Evolutionary conservation across 2,797 vertebrate species (phyloP).

Genomic region (Channallabes apus): DNA sequence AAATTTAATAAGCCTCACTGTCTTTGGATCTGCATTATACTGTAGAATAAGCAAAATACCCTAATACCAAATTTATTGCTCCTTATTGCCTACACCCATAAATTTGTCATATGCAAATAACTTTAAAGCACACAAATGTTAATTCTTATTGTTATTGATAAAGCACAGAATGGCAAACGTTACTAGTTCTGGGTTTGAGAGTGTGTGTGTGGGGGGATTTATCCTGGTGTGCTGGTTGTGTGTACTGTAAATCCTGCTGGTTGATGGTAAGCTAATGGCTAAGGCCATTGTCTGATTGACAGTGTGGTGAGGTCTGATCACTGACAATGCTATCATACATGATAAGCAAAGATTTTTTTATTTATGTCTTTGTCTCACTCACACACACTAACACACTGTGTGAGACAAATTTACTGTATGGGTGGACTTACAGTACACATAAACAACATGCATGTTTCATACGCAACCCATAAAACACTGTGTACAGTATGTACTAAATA

Average conservation of each 20-base stretch:
- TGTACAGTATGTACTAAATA: neutral
- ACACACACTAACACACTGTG: too few relatives aligned
- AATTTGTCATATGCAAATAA: neutral
- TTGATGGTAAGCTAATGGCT: conserved; percentile 49
- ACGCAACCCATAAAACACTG: too few relatives aligned
- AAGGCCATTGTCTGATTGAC: conserved; percentile 71
- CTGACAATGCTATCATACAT: neutral
- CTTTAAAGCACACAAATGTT: neutral
- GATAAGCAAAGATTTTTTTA: conserved; percentile 64
- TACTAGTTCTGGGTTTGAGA: neutral
- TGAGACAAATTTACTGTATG: too few relatives aligned
- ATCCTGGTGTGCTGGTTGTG: neutral
- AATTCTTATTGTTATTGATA: neutral
- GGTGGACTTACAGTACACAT: too few relatives aligned
- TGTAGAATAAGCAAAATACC: neutral
- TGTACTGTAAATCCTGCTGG: neutral
- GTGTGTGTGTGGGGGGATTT: neutral
- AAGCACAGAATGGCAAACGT: neutral
- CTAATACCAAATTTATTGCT: neutral
- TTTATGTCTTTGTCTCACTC: neutral
- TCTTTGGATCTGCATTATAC: neutral
- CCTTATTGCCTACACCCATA: neutral
- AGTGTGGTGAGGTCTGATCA: conserved; percentile 65
- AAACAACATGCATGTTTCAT: too few relatives aligned
- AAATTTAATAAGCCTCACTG: neutral